Evolutionary conservation across 35 echinoderm and acorn worm genomes (phyloP).

Genomic region (Apostichopus californicus): DNA sequence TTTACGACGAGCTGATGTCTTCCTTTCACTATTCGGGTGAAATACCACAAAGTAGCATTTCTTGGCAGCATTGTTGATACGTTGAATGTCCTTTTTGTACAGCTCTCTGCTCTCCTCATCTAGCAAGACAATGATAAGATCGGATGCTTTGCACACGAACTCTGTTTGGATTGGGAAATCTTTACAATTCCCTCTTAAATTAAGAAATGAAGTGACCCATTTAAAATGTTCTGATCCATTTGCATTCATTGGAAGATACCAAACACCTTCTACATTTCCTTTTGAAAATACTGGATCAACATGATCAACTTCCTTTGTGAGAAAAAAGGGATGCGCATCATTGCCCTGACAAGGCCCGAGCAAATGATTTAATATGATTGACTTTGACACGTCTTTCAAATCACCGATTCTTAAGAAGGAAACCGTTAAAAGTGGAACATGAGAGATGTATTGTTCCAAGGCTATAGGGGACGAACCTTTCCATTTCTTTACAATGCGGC

Average conservation of each 20-base stretch:
- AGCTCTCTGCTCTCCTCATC: not conserved
- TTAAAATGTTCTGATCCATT: slow-evolving; percentile 4
- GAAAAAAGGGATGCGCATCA: not conserved
- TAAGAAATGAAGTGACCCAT: slow-evolving; percentile 20
- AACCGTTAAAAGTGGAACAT: slow-evolving; percentile 13
- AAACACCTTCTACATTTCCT: not conserved
- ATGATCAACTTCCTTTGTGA: not conserved
- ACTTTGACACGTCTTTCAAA: not conserved
- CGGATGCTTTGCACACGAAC: not conserved
- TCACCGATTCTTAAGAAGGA: slow-evolving; percentile 24
- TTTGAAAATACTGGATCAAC: not conserved
- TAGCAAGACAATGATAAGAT: not conserved
- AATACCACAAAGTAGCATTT: not conserved
- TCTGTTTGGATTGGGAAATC: too few species aligned
- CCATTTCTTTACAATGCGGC: slow-evolving; percentile 21
- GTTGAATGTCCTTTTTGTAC: not conserved
- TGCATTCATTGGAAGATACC: slow-evolving; percentile 29
- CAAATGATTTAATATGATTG: slow-evolving; percentile 1
- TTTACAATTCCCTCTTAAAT: not conserved
- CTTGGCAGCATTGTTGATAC: not conserved
- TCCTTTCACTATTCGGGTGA: not conserved
- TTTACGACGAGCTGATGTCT: not conserved
- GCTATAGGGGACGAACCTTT: not conserved
- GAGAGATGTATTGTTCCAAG: not conserved
- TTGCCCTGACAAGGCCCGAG: not conserved